Conservation (phyloP, 1,140 invertebrate genomes). For the Holotrichia oblita region DNA sequence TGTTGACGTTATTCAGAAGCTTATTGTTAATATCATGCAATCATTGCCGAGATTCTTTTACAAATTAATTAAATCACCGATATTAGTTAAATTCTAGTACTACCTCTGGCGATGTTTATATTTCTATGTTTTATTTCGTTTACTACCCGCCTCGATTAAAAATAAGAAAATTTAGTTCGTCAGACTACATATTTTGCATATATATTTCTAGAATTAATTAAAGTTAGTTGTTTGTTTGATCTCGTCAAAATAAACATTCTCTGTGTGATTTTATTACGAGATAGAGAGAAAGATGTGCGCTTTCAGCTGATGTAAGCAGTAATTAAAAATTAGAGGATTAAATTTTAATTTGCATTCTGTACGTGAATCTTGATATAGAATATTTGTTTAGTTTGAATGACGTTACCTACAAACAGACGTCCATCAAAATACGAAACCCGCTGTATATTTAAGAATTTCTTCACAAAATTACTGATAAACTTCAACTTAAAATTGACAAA, state of each 20-base stretch:
- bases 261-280: neutral
- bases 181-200: neutral
- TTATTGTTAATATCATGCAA: neutral
- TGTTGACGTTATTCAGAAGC: too few relatives aligned
- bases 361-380: too few relatives aligned
- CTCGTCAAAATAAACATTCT: slow-evolving; percentile 12
- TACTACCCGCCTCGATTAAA: neutral
- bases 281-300: neutral
- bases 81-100: neutral
- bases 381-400: too few relatives aligned
- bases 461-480: too few relatives aligned
- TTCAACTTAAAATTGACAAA: too few relatives aligned
- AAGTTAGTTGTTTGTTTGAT: neutral
- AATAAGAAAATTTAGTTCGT: neutral
- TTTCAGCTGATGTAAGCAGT: neutral
- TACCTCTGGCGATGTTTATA: too few relatives aligned
- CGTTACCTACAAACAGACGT: too few relatives aligned
- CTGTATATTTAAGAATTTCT: too few relatives aligned
- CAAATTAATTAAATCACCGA: neutral
- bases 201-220: slow-evolving; percentile 21
- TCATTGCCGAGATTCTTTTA: neutral
- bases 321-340: slow-evolving; percentile 10
- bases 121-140: neutral
- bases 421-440: too few relatives aligned
- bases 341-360: too few relatives aligned